A percentile compares a stretch with the other conserved stretches of the same genome.
phyloP scores from a whole-genome alignment of 2,113 vertebrate species.

The Empidonax alnorum region DNA sequence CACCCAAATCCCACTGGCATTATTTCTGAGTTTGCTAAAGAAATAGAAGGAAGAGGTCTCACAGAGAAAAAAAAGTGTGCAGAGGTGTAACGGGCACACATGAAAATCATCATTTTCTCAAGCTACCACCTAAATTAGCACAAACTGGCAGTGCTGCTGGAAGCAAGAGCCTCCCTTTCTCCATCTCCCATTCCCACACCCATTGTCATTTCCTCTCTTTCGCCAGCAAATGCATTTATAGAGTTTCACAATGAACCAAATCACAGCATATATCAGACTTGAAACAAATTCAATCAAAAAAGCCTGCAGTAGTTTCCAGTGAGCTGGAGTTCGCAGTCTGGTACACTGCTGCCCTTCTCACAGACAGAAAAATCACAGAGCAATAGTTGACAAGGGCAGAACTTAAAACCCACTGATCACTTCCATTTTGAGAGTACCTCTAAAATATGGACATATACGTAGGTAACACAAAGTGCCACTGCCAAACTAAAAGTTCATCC shows the following conservation, averaged over 20 bases:
- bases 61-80: rapidly evolving
- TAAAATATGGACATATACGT: background rate
- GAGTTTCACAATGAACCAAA: background rate
- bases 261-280: background rate
- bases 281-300: background rate
- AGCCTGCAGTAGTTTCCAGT: background rate
- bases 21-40: background rate
- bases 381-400: background rate
- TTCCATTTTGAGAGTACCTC: background rate
- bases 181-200: background rate
- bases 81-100: background rate
- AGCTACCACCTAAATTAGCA: background rate
- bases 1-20: background rate
- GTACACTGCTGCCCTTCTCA: background rate
- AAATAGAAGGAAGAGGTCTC: background rate
- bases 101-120: background rate
- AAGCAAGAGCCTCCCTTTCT: background rate
- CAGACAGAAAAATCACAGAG: background rate
- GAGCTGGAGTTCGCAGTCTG: background rate
- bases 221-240: background rate
- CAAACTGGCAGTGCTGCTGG: background rate
- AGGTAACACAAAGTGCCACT: background rate
- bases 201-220: background rate
- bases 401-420: background rate
- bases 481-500: background rate